Percentiles rank a stretch among this genome's conserved stretches.
Conservation (phyloP, 92 coral and sea anemone species). For the Plumapathes pennacea region DNA sequence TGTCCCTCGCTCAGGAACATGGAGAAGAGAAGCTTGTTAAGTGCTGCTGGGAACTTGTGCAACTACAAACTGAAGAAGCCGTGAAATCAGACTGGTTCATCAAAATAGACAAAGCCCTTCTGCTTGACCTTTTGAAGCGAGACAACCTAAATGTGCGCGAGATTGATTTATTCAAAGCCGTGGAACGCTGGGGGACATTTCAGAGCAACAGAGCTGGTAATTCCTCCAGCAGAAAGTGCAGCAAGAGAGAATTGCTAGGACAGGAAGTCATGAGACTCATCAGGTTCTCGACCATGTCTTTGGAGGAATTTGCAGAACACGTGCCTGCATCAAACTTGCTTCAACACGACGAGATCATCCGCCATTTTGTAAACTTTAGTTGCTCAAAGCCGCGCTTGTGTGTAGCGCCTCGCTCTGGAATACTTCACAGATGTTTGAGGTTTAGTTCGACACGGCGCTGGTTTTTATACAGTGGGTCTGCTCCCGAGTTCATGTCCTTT, state of each 20-base stretch:
- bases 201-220: not conserved
- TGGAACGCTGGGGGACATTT: constrained; percentile 54
- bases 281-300: constrained; percentile 78
- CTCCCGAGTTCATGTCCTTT: constrained; percentile 72
- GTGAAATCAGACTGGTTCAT: constrained; percentile 53
- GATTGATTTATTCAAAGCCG: constrained; percentile 59
- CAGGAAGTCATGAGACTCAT: constrained; percentile 32
- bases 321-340: constrained; percentile 66
- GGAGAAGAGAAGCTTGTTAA: constrained; percentile 60
- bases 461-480: constrained; percentile 64
- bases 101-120: constrained; percentile 28
- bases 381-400: constrained; percentile 23
- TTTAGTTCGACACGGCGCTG: constrained; percentile 49
- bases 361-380: constrained; percentile 35
- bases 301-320: constrained; percentile 43
- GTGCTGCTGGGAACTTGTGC: constrained; percentile 70
- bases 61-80: constrained; percentile 51
- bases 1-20: constrained; percentile 54
- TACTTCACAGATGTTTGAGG: constrained; percentile 22
- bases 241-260: constrained; percentile 8
- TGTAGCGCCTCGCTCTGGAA: constrained; percentile 44
- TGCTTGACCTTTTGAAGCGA: constrained; percentile 45
- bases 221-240: no score
- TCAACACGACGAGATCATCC: constrained; percentile 50
- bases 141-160: constrained; percentile 68